A percentile compares a stretch with the other conserved stretches of the same genome.
These are phyloP conservation scores for Tachina grossa DNA, from an alignment of 2,888 invertebrate genomes.

Conservation along the genomic window DNA sequence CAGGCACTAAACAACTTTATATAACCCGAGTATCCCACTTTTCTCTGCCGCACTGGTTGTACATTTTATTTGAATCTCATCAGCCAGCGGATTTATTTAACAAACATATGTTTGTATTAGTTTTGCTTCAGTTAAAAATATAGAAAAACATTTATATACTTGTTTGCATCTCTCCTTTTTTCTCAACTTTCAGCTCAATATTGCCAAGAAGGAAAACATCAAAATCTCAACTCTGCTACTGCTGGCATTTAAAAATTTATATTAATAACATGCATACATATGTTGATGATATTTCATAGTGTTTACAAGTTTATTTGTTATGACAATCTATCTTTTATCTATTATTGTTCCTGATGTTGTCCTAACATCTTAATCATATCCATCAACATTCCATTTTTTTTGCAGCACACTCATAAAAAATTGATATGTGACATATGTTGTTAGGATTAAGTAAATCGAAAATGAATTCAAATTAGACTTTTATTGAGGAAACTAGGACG, in stretches of 20 bases:
- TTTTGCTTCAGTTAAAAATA: neutral
- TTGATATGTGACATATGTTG: slow-evolving; percentile 69
- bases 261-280: slow-evolving; percentile 22
- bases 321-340: slow-evolving; percentile 53
- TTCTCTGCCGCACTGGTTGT: no score
- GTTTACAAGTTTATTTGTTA: slow-evolving; percentile 62
- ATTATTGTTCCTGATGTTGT: slow-evolving; percentile 39
- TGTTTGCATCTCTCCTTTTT: slow-evolving; percentile 8
- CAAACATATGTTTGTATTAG: no score
- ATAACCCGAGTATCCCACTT: no score
- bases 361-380: slow-evolving; percentile 36
- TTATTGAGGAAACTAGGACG: slow-evolving; percentile 51
- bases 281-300: slow-evolving; percentile 37
- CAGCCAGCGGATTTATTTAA: no score
- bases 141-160: neutral
- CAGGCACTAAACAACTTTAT: no score
- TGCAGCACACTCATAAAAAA: slow-evolving; percentile 23
- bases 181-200: slow-evolving; percentile 7
- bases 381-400: slow-evolving; percentile 29
- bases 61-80: no score
- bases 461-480: slow-evolving; percentile 66
- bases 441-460: slow-evolving; percentile 26
- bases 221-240: slow-evolving; percentile 32
- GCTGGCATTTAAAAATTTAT: slow-evolving; percentile 14
- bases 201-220: neutral